Evolutionary conservation across 2,888 invertebrate genomes (phyloP).

Genomic region (Chouioia cunea): DNA sequence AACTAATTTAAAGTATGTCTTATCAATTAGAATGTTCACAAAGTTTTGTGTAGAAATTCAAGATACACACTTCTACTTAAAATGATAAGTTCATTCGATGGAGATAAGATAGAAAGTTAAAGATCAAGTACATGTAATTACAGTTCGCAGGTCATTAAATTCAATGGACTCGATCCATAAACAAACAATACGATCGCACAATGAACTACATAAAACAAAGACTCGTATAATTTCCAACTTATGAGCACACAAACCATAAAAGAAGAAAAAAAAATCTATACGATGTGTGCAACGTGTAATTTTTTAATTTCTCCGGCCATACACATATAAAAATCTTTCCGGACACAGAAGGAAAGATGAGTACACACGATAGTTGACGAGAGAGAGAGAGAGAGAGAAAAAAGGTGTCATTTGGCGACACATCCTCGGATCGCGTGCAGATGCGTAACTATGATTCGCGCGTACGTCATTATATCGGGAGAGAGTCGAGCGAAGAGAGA

Average conservation of each 20-base stretch:
- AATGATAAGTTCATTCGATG: too few relatives aligned
- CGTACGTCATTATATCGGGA: conserved; percentile 25
- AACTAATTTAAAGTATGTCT: too few relatives aligned
- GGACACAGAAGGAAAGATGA: conserved; percentile 1
- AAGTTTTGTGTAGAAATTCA: too few relatives aligned
- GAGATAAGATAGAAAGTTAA: too few relatives aligned
- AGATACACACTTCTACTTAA: too few relatives aligned
- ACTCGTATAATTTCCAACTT: too few relatives aligned
- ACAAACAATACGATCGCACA: background rate
- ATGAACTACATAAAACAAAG: conserved; percentile 1
- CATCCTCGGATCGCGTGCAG: conserved; percentile 18
- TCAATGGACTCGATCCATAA: too few relatives aligned
- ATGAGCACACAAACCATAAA: too few relatives aligned
- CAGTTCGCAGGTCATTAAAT: too few relatives aligned
- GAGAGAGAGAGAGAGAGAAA: background rate
- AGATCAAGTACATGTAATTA: too few relatives aligned
- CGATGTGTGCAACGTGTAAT: conserved; percentile 12
- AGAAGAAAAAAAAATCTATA: too few relatives aligned
- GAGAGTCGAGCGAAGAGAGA: conserved; percentile 22
- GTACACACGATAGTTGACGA: conserved; percentile 26
- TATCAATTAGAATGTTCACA: too few relatives aligned
- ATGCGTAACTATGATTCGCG: conserved; percentile 42
- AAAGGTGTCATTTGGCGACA: conserved; percentile 36
- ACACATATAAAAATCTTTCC: conserved; percentile 25
- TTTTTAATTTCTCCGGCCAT: conserved; percentile 11